These are phyloP conservation scores for Apis mellifera DNA, from an alignment of 1,140 invertebrate genomes.

Conservation along the genomic window DNA sequence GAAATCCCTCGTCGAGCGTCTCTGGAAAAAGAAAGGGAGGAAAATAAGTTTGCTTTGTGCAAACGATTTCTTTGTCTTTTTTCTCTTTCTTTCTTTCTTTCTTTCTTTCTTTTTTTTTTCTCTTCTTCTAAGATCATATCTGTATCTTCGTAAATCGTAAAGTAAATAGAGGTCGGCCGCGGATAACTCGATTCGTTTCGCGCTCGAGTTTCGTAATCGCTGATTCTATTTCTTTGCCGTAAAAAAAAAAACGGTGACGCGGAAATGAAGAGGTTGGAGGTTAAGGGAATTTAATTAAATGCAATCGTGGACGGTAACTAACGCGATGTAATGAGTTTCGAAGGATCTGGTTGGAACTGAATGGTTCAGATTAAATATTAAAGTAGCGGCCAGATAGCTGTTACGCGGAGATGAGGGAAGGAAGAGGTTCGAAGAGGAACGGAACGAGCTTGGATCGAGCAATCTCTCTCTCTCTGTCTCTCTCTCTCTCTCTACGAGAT, in stretches of 20 bases:
- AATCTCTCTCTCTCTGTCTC: no score
- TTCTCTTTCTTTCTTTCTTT: background rate
- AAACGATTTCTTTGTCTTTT: background rate
- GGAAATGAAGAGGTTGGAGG: background rate
- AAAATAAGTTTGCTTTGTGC: constrained; percentile 31
- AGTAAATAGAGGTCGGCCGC: background rate
- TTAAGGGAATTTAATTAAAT: constrained; percentile 29
- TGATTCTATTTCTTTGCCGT: background rate
- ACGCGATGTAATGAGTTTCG: background rate
- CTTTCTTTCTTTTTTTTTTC: no score
- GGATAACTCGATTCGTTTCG: background rate
- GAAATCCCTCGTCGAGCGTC: constrained; percentile 49
- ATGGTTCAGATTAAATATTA: constrained; percentile 13
- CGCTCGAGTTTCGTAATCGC: background rate
- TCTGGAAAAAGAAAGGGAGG: constrained; percentile 52
- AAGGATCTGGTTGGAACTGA: background rate
- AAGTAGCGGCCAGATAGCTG: background rate
- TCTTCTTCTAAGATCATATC: no score
- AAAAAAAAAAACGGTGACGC: background rate
- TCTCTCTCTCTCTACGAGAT: no score
- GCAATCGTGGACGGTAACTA: background rate
- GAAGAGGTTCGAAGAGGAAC: no score
- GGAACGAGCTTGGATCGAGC: no score
- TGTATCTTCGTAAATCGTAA: background rate
- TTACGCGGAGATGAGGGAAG: no score